A percentile compares a stretch with the other conserved stretches of the same genome.
Conservation (phyloP, 2,113 vertebrate species). For the Paradisaea rubra region DNA sequence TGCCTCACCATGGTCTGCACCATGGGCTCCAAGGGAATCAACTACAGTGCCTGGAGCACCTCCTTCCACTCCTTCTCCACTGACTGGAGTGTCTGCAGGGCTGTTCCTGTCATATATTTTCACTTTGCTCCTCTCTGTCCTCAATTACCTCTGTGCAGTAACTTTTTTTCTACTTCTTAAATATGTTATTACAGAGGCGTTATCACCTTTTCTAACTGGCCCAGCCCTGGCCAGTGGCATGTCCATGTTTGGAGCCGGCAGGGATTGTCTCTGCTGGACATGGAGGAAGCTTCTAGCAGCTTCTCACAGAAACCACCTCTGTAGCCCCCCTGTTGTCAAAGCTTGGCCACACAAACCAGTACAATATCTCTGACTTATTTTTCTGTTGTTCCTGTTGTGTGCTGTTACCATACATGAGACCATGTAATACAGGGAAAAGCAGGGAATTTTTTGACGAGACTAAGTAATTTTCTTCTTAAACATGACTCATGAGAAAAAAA, state of each 20-base stretch:
- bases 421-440: not conserved
- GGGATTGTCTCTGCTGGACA: not conserved
- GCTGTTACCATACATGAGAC: not conserved
- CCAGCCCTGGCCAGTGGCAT: not conserved
- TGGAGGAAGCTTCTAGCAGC: not conserved
- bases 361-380: not conserved
- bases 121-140: not conserved
- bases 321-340: not conserved
- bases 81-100: not conserved
- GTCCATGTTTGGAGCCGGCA: not conserved
- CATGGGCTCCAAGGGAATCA: not conserved
- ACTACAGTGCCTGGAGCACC: not conserved
- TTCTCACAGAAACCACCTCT: not conserved
- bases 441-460: not conserved
- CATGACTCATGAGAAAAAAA: not conserved
- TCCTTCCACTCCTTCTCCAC: not conserved
- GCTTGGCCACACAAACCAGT: rapidly evolving
- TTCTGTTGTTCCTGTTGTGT: not conserved
- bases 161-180: not conserved
- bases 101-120: not conserved
- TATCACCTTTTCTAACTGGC: not conserved
- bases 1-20: not conserved
- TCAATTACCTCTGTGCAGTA: not conserved
- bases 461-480: not conserved
- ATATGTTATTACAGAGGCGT: rapidly evolving